A percentile compares a stretch with the other conserved stretches of the same genome.
Conservation (phyloP, 2,113 vertebrate genomes). For the Microtus montanus region DNA sequence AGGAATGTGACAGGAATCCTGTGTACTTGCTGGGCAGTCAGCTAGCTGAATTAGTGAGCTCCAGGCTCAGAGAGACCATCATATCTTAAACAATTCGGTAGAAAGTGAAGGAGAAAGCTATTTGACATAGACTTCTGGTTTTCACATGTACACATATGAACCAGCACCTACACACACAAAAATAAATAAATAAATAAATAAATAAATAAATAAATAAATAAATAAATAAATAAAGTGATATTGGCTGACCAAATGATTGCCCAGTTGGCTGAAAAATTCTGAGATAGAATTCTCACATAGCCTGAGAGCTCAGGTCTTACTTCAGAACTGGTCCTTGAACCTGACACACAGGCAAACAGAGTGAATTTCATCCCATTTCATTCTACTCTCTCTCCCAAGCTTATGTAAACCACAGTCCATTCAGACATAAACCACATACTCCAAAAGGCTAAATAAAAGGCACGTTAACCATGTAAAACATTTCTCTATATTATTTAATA, state of each 20-base stretch:
- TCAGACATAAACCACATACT: not conserved
- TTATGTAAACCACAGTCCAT: not conserved
- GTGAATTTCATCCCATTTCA: not conserved
- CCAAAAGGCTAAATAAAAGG: not conserved
- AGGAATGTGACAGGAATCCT: not conserved
- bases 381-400: not conserved
- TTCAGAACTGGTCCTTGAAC: not conserved
- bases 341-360: fast-evolving
- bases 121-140: not conserved
- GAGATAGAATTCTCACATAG: not conserved
- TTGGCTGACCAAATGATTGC: not conserved
- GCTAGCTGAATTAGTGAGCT: not conserved
- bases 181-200: too few relatives aligned
- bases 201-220: too few relatives aligned
- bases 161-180: not conserved
- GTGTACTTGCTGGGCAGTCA: not conserved
- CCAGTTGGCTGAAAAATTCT: not conserved
- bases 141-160: not conserved
- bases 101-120: not conserved
- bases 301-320: not conserved
- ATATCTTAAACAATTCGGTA: not conserved
- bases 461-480: not conserved
- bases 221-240: too few relatives aligned
- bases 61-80: not conserved
- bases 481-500: not conserved